These are phyloP conservation scores for Ectemnius lituratus DNA, from an alignment of 2,888 invertebrate genomes.

Conservation along the genomic window DNA sequence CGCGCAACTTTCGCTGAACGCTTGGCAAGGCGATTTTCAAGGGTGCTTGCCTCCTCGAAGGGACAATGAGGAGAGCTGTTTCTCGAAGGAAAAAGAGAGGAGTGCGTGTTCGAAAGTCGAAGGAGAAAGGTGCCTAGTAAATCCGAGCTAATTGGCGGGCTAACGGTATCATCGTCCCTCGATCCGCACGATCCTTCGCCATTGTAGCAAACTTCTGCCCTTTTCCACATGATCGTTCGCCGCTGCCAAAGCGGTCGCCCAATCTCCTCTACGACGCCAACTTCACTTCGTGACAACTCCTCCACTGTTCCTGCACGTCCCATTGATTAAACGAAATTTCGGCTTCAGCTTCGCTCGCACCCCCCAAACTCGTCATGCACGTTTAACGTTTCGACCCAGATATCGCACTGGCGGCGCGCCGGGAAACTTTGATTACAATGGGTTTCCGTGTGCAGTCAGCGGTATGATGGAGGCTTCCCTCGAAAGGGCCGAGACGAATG, in stretches of 20 bases:
- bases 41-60: constrained; percentile 43
- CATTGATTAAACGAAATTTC: constrained; percentile 58
- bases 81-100: constrained; percentile 14
- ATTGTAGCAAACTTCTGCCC: constrained; percentile 39
- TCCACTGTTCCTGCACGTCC: constrained; percentile 51
- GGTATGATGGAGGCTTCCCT: neutral
- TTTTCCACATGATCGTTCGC: constrained; percentile 24
- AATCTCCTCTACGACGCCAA: constrained; percentile 27
- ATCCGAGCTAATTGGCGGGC: constrained; percentile 63
- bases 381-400: constrained; percentile 15
- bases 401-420: constrained; percentile 15
- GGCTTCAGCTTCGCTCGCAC: constrained; percentile 22
- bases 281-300: constrained; percentile 48
- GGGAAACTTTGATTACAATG: constrained; percentile 33
- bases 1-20: constrained; percentile 30
- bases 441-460: constrained; percentile 18
- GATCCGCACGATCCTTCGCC: constrained; percentile 29
- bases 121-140: constrained; percentile 48
- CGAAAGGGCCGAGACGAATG: neutral
- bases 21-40: constrained; percentile 30
- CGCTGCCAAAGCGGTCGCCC: constrained; percentile 12
- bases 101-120: constrained; percentile 6
- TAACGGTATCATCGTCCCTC: constrained; percentile 55
- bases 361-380: constrained; percentile 36
- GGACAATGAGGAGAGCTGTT: constrained; percentile 44